Evolutionary conservation across 2,797 vertebrate genomes (phyloP).

Genomic region (Macroramphosus scolopax): DNA sequence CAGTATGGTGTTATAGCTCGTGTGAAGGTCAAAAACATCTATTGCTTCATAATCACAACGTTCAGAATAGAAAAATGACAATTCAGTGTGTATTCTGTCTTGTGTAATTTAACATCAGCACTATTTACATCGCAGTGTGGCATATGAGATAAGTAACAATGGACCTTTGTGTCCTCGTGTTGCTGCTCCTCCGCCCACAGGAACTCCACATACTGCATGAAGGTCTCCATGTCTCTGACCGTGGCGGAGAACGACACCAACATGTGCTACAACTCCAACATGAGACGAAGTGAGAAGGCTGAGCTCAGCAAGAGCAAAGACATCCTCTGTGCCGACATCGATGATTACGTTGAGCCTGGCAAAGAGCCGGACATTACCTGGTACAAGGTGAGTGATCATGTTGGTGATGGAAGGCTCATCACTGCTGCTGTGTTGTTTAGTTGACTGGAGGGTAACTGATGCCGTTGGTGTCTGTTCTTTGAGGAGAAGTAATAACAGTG

Average conservation of each 20-base stretch:
- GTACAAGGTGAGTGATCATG: conserved; percentile 86
- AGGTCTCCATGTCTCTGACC: conserved; percentile 96
- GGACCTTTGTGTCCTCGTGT: not conserved
- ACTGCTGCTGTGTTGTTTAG: not conserved
- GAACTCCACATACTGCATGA: conserved; percentile 99
- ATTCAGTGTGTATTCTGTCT: not conserved
- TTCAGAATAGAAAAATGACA: too few species aligned
- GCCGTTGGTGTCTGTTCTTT: conserved; percentile 11
- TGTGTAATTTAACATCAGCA: not conserved
- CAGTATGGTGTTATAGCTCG: too few species aligned
- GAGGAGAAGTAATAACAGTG: too few species aligned
- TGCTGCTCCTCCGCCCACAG: conserved; percentile 73
- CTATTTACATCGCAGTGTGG: not conserved
- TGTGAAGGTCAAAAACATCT: too few species aligned
- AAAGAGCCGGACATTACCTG: conserved; percentile 91
- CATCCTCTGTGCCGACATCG: conserved; percentile 93
- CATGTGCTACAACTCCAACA: conserved; percentile 97
- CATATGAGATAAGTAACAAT: too few species aligned
- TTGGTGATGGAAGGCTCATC: not conserved
- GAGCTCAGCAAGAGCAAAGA: conserved; percentile 98
- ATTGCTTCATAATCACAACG: too few species aligned
- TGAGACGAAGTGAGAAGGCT: conserved; percentile 94
- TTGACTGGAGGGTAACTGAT: conserved; percentile 6
- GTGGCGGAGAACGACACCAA: conserved; percentile 98
- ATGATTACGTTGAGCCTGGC: conserved; percentile 90